Percentiles rank a stretch among this genome's conserved stretches.
Evolutionary conservation across 2,888 invertebrate species (phyloP).

Genomic region (Mesorhabditis sp.): DNA sequence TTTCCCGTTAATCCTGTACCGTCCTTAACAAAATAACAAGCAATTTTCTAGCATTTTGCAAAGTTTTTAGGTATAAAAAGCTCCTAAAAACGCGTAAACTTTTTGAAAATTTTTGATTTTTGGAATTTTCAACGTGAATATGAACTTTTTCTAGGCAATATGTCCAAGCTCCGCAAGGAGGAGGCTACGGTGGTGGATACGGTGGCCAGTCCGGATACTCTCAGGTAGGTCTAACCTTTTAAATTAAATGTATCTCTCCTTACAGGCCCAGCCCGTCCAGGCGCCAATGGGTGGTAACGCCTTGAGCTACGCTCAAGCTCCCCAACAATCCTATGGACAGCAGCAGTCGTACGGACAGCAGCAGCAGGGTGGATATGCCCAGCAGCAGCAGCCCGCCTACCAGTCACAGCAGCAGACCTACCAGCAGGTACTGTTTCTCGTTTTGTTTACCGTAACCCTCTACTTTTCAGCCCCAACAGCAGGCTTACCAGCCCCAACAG

Average conservation of each 20-base stretch:
- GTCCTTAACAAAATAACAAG: no score
- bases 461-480: background rate
- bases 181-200: background rate
- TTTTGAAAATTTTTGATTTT: no score
- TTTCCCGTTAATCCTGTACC: no score
- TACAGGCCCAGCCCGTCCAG: background rate
- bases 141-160: background rate
- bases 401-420: background rate
- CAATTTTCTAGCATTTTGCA: no score
- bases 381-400: background rate
- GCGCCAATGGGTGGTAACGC: background rate
- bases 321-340: background rate
- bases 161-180: background rate
- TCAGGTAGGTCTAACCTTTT: no score
- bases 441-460: background rate
- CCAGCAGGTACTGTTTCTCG: slow-evolving; percentile 1
- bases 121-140: background rate
- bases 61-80: no score
- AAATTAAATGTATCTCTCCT: no score
- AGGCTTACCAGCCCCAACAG: background rate
- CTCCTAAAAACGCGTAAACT: no score
- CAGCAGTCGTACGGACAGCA: background rate
- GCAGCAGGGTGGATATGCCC: background rate
- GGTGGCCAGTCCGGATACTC: background rate
- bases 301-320: background rate